A percentile compares a stretch with the other conserved stretches of the same genome.
Conservation (phyloP, 1,140 invertebrate species). For the Sitobion miscanthi region DNA sequence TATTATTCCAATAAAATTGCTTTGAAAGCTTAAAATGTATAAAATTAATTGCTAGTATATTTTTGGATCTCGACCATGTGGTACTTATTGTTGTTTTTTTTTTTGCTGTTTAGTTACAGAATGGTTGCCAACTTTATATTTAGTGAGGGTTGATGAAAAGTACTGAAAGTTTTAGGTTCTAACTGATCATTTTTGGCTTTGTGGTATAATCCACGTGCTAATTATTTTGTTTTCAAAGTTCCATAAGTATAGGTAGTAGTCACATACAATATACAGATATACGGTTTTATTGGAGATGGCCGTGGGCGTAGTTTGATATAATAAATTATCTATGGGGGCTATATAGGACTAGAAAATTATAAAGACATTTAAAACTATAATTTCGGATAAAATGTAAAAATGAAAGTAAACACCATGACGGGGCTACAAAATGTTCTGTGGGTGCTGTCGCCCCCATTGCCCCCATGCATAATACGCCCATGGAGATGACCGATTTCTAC, state of each 20-base stretch:
- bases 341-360: too few relatives aligned
- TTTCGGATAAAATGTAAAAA: too few relatives aligned
- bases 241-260: too few relatives aligned
- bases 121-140: conserved; percentile 7
- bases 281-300: too few relatives aligned
- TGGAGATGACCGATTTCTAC: too few relatives aligned
- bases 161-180: neutral
- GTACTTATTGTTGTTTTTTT: neutral
- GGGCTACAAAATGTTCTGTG: too few relatives aligned
- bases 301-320: too few relatives aligned
- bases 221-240: neutral
- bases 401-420: too few relatives aligned
- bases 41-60: conserved; percentile 17
- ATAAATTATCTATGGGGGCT: too few relatives aligned
- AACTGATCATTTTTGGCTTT: neutral
- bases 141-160: neutral
- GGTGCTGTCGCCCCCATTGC: too few relatives aligned
- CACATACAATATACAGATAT: neutral
- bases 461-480: too few relatives aligned
- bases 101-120: neutral
- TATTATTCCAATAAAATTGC: conserved; percentile 29
- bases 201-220: neutral
- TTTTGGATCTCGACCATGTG: conserved; percentile 13
- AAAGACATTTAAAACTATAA: too few relatives aligned
- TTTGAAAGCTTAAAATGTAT: neutral